Percentiles rank a stretch among this genome's conserved stretches.
These are phyloP conservation scores for Hypanus sabinus DNA, from an alignment of 2,113 vertebrate genomes.

Conservation along the genomic window DNA sequence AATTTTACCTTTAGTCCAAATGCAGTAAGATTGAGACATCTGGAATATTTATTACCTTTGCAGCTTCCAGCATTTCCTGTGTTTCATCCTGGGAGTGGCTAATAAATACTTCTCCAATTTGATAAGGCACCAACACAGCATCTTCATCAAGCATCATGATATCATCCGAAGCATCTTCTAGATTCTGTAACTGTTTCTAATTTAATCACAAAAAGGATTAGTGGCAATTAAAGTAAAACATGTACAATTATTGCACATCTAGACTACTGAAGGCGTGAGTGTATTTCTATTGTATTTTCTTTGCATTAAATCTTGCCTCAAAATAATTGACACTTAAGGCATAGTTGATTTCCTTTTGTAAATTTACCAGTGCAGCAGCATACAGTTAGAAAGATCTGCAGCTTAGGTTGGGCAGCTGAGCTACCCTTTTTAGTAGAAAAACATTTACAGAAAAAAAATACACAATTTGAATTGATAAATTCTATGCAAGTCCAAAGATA, in stretches of 20 bases:
- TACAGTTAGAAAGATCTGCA: not conserved
- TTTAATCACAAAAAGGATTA: not conserved
- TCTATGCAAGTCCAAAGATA: not conserved
- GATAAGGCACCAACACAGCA: constrained; percentile 75
- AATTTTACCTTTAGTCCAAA: not conserved
- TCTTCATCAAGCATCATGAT: constrained; percentile 86
- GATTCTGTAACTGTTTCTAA: constrained; percentile 87
- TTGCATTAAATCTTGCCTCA: not conserved
- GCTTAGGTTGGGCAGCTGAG: not conserved
- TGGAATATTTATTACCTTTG: constrained; percentile 65
- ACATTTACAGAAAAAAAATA: not conserved
- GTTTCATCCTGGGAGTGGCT: constrained; percentile 90
- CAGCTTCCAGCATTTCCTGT: constrained; percentile 85
- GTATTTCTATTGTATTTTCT: not conserved
- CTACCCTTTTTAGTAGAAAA: not conserved
- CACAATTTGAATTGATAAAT: not conserved
- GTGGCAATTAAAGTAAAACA: not conserved
- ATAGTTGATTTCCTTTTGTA: not conserved
- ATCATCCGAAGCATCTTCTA: constrained; percentile 90
- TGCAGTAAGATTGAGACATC: not conserved
- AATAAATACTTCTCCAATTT: constrained; percentile 91
- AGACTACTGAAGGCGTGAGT: not conserved
- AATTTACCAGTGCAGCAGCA: not conserved
- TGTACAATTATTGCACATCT: not conserved
- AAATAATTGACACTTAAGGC: not conserved